Base-by-base conservation (phyloP, 1,140 invertebrate genomes). In the Dendroctonus valens region DNA sequence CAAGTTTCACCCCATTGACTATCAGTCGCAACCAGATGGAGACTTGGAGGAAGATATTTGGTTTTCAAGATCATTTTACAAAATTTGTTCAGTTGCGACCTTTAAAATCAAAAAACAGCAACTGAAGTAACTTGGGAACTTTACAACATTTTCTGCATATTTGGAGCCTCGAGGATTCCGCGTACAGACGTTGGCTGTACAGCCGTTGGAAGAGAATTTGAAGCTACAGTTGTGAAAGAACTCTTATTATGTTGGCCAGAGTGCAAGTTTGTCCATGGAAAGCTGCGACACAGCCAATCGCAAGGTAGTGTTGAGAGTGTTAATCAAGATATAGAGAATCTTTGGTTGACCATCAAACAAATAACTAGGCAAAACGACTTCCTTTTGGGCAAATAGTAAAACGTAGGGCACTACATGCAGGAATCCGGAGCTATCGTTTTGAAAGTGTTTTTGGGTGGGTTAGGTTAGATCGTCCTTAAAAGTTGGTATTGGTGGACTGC, bases 1-100 rank as follows among this genome's bases (percentile, higher is more conserved):
- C 79, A 82, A 75, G 73, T n/a, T 83, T 11, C 80, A 82, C 71
- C 66, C 82, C 6, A 82, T 83, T 42, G n/a, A n/a, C n/a, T n/a
- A n/a, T n/a, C n/a, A n/a, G n/a, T n/a, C n/a, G n/a, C n/a, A n/a
- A n/a, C n/a, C 72, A 50, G 78, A 80, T 74, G 72, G 73, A 8
- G 68, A 77, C 11, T 80, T 69, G 59, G 80, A 78, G 55, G 80
- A 75, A 61, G 75, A n/a, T 82, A 61, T 53, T 82, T n/a, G 70
- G 76, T 12, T 82, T 81, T 67, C 78, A 44, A 44, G 77, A 81
- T 61, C 76, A 82, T 64, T 69, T 80, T 11, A 82, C 78, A 0
- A 82, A 83, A 72, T 83, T 81, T 71, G 65, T 79, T 8, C n/a
- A 65, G 12, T 59, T 79, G 38, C 14, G 51, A 70, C 66, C 11